phyloP scores from a whole-genome alignment of 2,797 vertebrate genomes.

The Neosilurus mollespiculum region DNA sequence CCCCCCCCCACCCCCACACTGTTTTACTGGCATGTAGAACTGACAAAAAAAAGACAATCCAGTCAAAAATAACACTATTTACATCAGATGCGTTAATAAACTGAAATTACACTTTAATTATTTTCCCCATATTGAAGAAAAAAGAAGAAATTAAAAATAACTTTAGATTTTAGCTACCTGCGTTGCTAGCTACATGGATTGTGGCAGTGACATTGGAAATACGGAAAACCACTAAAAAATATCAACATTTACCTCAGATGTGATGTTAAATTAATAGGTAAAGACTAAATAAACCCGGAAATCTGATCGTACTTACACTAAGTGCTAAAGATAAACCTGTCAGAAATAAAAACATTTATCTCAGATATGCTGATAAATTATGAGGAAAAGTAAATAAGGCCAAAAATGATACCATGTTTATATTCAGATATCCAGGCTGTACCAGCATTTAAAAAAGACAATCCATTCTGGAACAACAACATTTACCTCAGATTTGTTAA shows the following conservation, averaged over 20 bases:
- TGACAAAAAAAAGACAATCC: background rate
- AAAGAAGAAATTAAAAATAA: background rate
- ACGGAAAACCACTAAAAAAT: too few species aligned
- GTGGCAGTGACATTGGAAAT: slow-evolving; percentile 10
- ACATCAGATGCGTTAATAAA: background rate
- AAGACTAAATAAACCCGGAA: too few species aligned
- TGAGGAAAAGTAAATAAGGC: too few species aligned
- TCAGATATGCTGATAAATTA: too few species aligned
- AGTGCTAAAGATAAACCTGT: too few species aligned
- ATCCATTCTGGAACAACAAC: background rate
- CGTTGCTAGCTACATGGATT: background rate
- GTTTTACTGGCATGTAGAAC: background rate
- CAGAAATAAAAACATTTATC: too few species aligned
- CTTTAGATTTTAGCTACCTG: too few species aligned
- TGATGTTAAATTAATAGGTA: too few species aligned
- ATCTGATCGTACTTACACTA: too few species aligned
- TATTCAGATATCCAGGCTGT: background rate
- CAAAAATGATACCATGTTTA: too few species aligned
- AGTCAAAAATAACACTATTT: background rate
- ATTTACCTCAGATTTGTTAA: background rate
- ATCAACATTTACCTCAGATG: too few species aligned
- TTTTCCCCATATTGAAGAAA: background rate
- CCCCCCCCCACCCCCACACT: background rate
- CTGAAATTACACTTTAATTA: background rate
- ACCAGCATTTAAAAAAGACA: slow-evolving; percentile 5